Evolutionary conservation across 2,797 vertebrate genomes (phyloP), one percentile per base, ranked within the genome.

Genomic region (Mycteria americana): DNA sequence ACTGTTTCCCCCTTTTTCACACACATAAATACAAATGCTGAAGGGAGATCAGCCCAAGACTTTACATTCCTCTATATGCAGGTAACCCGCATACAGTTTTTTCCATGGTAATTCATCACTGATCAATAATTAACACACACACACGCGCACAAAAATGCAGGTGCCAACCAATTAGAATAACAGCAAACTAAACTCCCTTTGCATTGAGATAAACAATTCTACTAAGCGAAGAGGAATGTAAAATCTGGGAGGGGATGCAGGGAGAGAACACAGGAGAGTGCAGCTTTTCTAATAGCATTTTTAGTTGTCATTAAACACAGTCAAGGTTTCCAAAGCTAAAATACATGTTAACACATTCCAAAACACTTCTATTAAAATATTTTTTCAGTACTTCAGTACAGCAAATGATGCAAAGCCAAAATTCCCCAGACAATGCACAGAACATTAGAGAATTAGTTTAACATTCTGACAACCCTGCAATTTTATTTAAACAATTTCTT

Each of bases 401-500:
- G 95, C 94, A 98, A 97, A 97, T 97, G 97, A 95, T 97, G 95
- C 96, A 95, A 96, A 95, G 77, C 94, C 85, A 95, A 87, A 88
- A 70, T 96, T 97, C 95, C 95, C 96, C 60, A 97, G 97, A 97
- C 90, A 82, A 97, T 90, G 91, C 95, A 95, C 97, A 98, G 97
- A 97, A 93, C 93, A 67, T 97, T 97, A 95, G 95, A 97, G 97
- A 98, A 97, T 97, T 96, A 93, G 96, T 96, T 98, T 97, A 97
- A 97, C 92, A 92, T 96, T 97, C 97, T 96, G 97, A 97, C 97
- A 98, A 97, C 95, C 97, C 97, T 96, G 95, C 91, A 89, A 97
- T 98, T 98, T 98, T 98, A 98, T 98, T 98, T 98, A 98, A 98
- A 98, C 98, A 98, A 98, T 93, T 98, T 96, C 95, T 97, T 96